Conservation (phyloP, 2,888 invertebrate genomes). For the Campopleginae sp. region DNA sequence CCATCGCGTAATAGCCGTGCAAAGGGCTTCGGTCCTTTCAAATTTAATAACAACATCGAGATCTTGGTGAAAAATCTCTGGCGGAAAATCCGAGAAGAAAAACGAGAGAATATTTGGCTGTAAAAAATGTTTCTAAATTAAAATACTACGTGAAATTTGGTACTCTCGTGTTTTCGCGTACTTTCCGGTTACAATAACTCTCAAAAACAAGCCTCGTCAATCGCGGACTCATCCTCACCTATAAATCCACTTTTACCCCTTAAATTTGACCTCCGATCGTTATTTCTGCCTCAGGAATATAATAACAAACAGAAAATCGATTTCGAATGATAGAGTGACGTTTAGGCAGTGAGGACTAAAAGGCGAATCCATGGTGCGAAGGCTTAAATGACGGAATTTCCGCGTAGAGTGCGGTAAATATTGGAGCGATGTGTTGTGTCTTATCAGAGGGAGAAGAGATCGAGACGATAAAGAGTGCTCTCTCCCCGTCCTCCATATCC, state of each 20-base stretch:
- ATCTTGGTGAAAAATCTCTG: background rate
- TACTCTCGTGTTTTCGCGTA: background rate
- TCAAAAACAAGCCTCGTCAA: background rate
- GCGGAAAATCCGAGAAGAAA: background rate
- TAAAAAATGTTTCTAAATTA: background rate
- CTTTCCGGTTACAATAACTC: background rate
- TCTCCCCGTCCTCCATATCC: background rate
- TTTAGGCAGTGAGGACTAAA: conserved; percentile 11
- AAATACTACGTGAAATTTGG: background rate
- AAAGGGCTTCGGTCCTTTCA: background rate
- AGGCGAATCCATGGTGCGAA: background rate
- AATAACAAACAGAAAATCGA: conserved; percentile 12
- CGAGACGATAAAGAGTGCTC: conserved; percentile 32
- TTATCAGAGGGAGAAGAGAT: conserved; percentile 27
- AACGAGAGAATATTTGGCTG: background rate
- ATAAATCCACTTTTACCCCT: background rate
- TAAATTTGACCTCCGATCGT: background rate
- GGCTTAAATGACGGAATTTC: conserved; percentile 9
- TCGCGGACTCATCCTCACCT: background rate
- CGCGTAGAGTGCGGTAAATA: conserved; percentile 4
- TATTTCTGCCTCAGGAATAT: background rate
- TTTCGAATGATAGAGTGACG: conserved; percentile 16
- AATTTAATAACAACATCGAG: background rate
- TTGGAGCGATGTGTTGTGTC: background rate
- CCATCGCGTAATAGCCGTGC: background rate